Evolutionary conservation across 2,888 invertebrate genomes (phyloP), one percentile per base, ranked within the genome.

Genomic region (Eremobia ochroleuca): DNA sequence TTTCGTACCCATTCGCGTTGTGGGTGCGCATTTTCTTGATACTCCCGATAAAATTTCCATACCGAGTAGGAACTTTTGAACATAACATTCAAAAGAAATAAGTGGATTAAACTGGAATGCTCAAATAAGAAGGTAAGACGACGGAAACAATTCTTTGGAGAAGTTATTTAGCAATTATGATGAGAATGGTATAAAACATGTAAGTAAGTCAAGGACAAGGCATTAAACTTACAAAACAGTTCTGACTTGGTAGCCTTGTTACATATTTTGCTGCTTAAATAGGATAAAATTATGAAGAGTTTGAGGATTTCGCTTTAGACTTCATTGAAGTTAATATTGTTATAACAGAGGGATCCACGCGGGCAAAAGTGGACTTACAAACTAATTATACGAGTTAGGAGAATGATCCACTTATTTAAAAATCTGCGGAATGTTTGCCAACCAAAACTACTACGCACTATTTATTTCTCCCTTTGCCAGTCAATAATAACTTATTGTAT

Each of bases 41-140:
- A 52, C 55, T 43, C 34, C 25, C 21, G n/a, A 73, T 79, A 67
- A 74, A 84, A 80, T 68, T 82, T 65, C 31, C 62, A 67, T 74
- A 73, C 25, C 0, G 21, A 61, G 40, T 37, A 18, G 4, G n/a
- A 69, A 52, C 49, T 69, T 72, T 69, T 46, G n/a, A 67, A 64
- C 58, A 18, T 9, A 55, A 61, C 11, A 52, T 46, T 79, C 2
- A 43, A 43, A 67, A 40, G 25, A 52, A 69, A 43, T 46, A 43
- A 59, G 58, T 25, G 59, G 34, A 68, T 46, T 21, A 40, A 59
- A 78, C 40, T 40, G 2, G 2, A 25, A 69, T 28, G 37, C 18
- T 46, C 0, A 46, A 82, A 49, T 28, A 37, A 62, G 31, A 71
- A 62, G 40, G 15, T 66, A 18, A 65, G 2, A 34, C 6, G n/a